Evolutionary conservation across 2,888 invertebrate genomes (phyloP).

Genomic region (Sympetrum striolatum): DNA sequence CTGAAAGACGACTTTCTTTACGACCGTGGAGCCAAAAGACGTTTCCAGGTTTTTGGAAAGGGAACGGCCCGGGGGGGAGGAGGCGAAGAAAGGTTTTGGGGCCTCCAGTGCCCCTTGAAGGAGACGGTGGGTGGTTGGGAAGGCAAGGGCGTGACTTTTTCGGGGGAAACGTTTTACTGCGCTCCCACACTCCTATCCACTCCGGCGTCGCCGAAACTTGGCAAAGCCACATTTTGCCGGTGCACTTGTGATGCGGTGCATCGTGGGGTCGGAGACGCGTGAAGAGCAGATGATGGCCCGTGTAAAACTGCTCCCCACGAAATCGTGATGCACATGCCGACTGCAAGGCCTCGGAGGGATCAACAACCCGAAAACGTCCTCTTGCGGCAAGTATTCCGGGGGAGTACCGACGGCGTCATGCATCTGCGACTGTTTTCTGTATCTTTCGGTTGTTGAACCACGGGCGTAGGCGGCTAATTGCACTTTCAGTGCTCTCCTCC

Average conservation of each 20-base stretch:
- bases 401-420: no score
- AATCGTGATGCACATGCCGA: no score
- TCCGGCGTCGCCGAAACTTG: neutral
- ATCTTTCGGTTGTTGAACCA: no score
- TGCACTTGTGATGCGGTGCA: neutral
- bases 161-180: neutral
- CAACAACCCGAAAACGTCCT: no score
- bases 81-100: neutral
- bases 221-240: neutral
- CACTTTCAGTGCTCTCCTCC: no score
- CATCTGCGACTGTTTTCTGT: no score
- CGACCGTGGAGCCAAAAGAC: neutral
- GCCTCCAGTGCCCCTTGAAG: conserved; percentile 4
- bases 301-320: neutral
- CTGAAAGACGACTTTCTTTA: neutral
- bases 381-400: no score
- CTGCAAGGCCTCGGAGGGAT: no score
- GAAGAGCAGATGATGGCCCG: neutral
- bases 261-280: neutral
- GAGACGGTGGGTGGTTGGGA: neutral
- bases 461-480: no score
- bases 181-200: neutral
- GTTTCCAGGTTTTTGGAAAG: neutral
- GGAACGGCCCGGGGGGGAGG: neutral
- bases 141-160: neutral